Percentiles rank a stretch among this genome's conserved stretches.
Evolutionary conservation across 2,797 vertebrate genomes (phyloP).

Genomic region (Cryptoblepharus egeriae): DNA sequence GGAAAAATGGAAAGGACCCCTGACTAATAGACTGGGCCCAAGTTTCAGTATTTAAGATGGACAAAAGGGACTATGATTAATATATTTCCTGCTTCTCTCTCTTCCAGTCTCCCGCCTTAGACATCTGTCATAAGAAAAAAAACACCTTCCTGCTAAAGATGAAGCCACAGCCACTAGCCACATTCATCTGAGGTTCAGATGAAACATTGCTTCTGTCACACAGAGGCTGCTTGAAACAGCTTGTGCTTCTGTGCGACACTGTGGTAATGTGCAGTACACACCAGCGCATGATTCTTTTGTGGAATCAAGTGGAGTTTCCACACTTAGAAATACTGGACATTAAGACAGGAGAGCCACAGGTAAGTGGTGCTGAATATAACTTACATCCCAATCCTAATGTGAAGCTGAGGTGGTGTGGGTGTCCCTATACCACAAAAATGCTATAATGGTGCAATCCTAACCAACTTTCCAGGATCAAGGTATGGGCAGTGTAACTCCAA

Average conservation of each 20-base stretch:
- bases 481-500: too few relatives aligned
- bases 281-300: background rate
- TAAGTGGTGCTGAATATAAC: too few relatives aligned
- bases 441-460: too few relatives aligned
- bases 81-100: constrained; percentile 18
- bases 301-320: background rate
- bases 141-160: background rate
- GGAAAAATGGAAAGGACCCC: background rate
- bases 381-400: too few relatives aligned
- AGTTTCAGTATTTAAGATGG: constrained; percentile 1
- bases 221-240: background rate
- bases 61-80: constrained; percentile 15
- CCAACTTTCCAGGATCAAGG: too few relatives aligned
- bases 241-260: too few relatives aligned
- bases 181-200: constrained; percentile 16
- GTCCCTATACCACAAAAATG: too few relatives aligned
- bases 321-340: too few relatives aligned
- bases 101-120: background rate
- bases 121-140: background rate
- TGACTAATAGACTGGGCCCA: constrained; percentile 18
- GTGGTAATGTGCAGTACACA: background rate
- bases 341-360: too few relatives aligned
- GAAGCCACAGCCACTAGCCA: background rate
- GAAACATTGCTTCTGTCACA: background rate
- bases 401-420: too few relatives aligned